Evolutionary conservation across 64 coral and sea anemone genomes (phyloP), one percentile per base, ranked within the genome.

Genomic region (Dendrophyllia cribrosa): DNA sequence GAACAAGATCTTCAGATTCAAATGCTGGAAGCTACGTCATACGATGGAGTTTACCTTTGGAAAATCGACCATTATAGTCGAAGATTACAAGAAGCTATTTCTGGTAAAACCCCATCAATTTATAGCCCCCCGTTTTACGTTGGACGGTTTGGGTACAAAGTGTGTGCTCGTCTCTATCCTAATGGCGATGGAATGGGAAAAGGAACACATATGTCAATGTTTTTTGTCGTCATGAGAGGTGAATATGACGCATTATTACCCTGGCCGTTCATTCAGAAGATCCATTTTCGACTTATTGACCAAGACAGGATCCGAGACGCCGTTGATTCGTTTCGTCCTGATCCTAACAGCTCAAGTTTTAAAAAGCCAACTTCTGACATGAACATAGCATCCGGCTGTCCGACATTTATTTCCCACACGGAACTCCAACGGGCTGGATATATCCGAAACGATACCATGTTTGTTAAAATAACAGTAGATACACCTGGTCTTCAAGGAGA

Each of bases 121-220:
- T 95, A 95, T 49, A 95, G 93, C 20, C 93, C 87, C 4, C 93
- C 87, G 7, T 95, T 95, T 51, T 95, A 91, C 43, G 93, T 95
- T 69, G 88, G 88, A 16, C 87, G 93, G 1, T 90, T 86, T 81
- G 93, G 93, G 5, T 95, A 95, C 63, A 95, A 94, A 80, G 93
- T 91, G 4, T 95, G 93, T 73, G 93, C 93, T 6, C 79, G 93
- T 48, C 80, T 91, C 14, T 95, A 95, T 51, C 88, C 82, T 19
- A 95, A 95, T 91, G 93, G 93, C 5, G 93, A 95, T 77, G 93
- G 93, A 1, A 95, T 91, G 88, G 93, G 93, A 0, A 95, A 91
- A 34, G 88, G 93, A 7, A 79, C 93, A 0, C 93, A 95, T 63
- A 48, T 95, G 3, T 95, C 93, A 5, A 62, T 95, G 58, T 90